Percentiles rank a stretch among this genome's conserved stretches.
Conservation (phyloP, 2,797 vertebrate species). For the Anolis apletophallus region DNA sequence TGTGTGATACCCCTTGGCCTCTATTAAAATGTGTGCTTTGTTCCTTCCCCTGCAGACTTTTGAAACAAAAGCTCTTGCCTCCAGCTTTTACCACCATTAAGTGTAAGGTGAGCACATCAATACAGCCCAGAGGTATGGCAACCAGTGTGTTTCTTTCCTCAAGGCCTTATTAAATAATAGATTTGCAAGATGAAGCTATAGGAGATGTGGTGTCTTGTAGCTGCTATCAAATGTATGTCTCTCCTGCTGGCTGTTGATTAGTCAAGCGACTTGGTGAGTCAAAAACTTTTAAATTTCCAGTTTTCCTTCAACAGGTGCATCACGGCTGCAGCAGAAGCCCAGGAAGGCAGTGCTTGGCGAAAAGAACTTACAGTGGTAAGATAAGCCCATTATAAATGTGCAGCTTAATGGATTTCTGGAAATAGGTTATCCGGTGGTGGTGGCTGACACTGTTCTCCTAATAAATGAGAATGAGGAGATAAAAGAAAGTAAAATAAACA, state of each 20-base stretch:
- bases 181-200: slow-evolving; percentile 73
- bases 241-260: slow-evolving; percentile 76
- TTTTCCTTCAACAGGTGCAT: slow-evolving; percentile 66
- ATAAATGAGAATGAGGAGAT: slow-evolving; percentile 65
- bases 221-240: slow-evolving; percentile 76
- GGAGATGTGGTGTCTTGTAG: slow-evolving; percentile 83
- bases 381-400: slow-evolving; percentile 67
- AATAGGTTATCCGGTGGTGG: slow-evolving; percentile 45
- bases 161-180: slow-evolving; percentile 83
- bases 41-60: slow-evolving; percentile 61
- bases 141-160: slow-evolving; percentile 70
- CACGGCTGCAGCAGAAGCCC: slow-evolving; percentile 66
- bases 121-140: slow-evolving; percentile 64
- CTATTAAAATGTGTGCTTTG: slow-evolving; percentile 58
- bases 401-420: slow-evolving; percentile 47
- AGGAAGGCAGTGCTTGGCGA: slow-evolving; percentile 66
- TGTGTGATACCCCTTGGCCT: not conserved
- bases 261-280: slow-evolving; percentile 76
- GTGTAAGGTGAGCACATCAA: slow-evolving; percentile 79
- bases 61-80: slow-evolving; percentile 75
- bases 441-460: slow-evolving; percentile 45
- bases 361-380: slow-evolving; percentile 76
- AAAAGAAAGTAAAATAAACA: slow-evolving; percentile 64
- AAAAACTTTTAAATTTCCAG: slow-evolving; percentile 70
- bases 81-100: slow-evolving; percentile 65